Percentiles rank a stretch among this genome's conserved stretches.
Evolutionary conservation across 2,113 vertebrate genomes (phyloP).

Genomic region (Apteryx owenii): DNA sequence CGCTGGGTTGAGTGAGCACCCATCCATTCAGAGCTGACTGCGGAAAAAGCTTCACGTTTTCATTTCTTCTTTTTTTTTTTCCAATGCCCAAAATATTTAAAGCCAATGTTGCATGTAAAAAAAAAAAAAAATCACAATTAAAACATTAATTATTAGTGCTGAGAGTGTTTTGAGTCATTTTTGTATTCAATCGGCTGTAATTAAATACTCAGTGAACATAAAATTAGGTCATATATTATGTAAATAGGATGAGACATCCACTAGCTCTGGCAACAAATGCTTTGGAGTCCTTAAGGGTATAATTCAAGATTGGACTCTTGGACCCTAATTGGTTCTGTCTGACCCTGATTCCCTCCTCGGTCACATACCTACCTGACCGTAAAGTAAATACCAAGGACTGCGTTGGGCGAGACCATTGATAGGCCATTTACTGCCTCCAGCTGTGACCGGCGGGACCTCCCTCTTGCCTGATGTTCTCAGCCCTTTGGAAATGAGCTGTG

Average conservation of each 20-base stretch:
- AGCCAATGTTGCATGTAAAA: background rate
- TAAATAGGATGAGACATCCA: conserved; percentile 73
- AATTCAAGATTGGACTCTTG: background rate
- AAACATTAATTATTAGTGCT: conserved; percentile 65
- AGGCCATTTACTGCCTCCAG: background rate
- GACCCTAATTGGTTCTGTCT: conserved; percentile 17
- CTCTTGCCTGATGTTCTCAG: background rate
- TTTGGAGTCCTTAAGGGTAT: conserved; percentile 41
- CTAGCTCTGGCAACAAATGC: conserved; percentile 33
- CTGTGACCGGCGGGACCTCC: background rate
- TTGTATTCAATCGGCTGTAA: conserved; percentile 62
- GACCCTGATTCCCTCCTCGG: background rate
- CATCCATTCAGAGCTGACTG: background rate
- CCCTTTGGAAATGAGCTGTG: background rate
- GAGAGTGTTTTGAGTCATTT: conserved; percentile 68
- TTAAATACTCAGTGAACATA: conserved; percentile 68
- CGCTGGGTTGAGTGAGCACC: background rate
- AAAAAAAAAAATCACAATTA: background rate
- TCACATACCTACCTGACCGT: background rate
- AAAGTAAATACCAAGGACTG: background rate
- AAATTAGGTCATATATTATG: conserved; percentile 74
- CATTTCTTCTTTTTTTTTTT: too few relatives aligned
- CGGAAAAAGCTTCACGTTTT: background rate
- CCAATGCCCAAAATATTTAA: background rate
- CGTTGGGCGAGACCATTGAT: rapidly evolving